Evolutionary conservation across 2,888 invertebrate species (phyloP), one percentile per base, ranked within the genome.

Genomic region (Torymus tubicola): DNA sequence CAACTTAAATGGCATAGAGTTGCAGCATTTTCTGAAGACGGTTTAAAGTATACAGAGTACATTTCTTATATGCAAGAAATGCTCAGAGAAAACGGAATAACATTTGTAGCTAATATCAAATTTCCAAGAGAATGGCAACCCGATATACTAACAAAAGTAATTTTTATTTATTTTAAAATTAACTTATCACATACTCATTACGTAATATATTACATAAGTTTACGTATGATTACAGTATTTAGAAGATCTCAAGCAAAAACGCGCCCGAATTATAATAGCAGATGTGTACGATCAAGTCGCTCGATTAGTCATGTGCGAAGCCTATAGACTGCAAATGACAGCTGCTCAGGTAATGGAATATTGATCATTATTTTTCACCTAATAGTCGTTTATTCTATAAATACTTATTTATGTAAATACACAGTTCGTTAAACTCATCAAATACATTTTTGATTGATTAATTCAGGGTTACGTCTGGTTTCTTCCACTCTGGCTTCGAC

Each of bases 381-480:
- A 42, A 8, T 42, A 42, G 42, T 42, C 42, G 42, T 42, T 42
- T 42, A 42, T 42, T 42, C 42, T 42, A 8, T 42, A 42, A 42
- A 42, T 42, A 42, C 42, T 42, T 42, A 42, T 42, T 42, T 42
- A 42, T 42, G 8, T 42, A 42, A 42, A 42, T 42, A 42, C 42
- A 42, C 8, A 42, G 42, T 42, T 8, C 42, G 8, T 42, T 42
- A 8, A 42, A 42, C 8, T 42, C 42, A 42, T 42, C 5, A 42
- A 24, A 70, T 8, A 24, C 16, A 21, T n/a, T 18, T 64, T 11
- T 24, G 11, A 60, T 16, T 4, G 16, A 58, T 68, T 73, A 31
- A 52, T 63, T 14, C 91, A 95, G 84, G 96, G 96, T 58, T 96
- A 95, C 89, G 95, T 96, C 2, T 98, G 97, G 97, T 96, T 98